phyloP scores from a whole-genome alignment of 1,140 invertebrate genomes.

The Drosophila obscura region DNA sequence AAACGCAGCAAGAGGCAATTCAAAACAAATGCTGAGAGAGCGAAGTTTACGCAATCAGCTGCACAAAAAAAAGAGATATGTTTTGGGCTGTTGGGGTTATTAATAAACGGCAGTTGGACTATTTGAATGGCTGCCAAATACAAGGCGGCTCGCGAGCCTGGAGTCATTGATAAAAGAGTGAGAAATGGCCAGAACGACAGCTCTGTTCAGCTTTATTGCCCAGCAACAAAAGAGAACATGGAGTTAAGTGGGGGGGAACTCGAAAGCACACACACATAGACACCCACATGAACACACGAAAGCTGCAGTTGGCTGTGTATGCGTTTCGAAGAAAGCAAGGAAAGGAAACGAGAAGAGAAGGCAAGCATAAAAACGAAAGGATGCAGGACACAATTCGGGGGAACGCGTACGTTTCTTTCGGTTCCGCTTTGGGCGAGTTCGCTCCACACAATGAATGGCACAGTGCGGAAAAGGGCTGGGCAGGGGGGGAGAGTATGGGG shows the following conservation, averaged over 20 bases:
- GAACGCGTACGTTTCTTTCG: slow-evolving; percentile 24
- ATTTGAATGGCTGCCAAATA: slow-evolving; percentile 37
- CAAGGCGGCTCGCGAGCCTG: slow-evolving; percentile 1
- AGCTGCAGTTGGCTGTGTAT: slow-evolving; percentile 36
- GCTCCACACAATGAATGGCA: slow-evolving; percentile 21
- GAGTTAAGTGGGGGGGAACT: background rate
- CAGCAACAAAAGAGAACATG: slow-evolving; percentile 28
- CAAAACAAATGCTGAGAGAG: slow-evolving; percentile 61
- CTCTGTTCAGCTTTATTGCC: slow-evolving; percentile 11
- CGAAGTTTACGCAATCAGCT: slow-evolving; percentile 59
- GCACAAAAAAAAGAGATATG: slow-evolving; percentile 43
- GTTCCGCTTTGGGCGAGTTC: slow-evolving; percentile 15
- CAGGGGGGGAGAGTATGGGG: background rate
- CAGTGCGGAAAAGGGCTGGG: slow-evolving; percentile 16
- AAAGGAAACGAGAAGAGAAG: background rate
- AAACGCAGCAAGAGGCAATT: slow-evolving; percentile 74
- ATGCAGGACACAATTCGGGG: slow-evolving; percentile 29
- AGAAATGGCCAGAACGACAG: slow-evolving; percentile 18
- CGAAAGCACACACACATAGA: slow-evolving; percentile 1
- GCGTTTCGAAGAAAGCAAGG: slow-evolving; percentile 31
- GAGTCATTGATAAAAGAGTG: slow-evolving; percentile 16
- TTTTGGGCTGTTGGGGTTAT: slow-evolving; percentile 37
- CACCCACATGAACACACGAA: background rate
- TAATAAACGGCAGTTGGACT: slow-evolving; percentile 43
- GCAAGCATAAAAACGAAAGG: slow-evolving; percentile 12